Base-by-base conservation (phyloP, 1,140 invertebrate species). In the Drosophila prosaltans region DNA sequence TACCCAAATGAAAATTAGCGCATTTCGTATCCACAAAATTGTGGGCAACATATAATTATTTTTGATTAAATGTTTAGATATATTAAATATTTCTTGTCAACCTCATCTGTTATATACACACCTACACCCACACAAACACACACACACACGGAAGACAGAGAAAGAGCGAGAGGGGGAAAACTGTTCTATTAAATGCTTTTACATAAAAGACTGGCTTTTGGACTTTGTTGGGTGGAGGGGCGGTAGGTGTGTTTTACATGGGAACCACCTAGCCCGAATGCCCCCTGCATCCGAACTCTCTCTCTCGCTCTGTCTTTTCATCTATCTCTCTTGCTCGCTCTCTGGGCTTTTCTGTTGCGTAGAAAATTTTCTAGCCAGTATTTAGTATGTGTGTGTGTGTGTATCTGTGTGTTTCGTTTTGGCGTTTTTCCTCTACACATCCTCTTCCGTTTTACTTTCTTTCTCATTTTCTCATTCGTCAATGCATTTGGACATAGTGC, bases 321-420 rank as follows among this genome's bases (percentile, higher is more conserved):
- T 8, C 36, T 8, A 3, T 39, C 7, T 6, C 36, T 9, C 7
- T 9, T 6, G 2, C 39, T 48, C 45, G 3, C 39, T 11, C 39
- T 11, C 39, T 48, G 8, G 21, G 1, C 8, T 24, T 4, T 51
- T 51, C n/a, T 24, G n/a, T 51, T 32, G 63, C 32, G 45, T 65
- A 57, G 55, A 61, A 76, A 77, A 40, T 61, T 11, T 30, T 48
- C 32, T 26, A 69, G 59, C 40, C 54, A 28, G 41, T 36, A 45
- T 59, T 65, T 36, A 63, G 48, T 63, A 39, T 64, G 54, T 65
- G 32, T 45, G 41, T 30, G 21, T 60, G 24, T 60, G 58, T 36
- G 5, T 40, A n/a, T 41, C 21, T 43, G 9, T 45, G 26, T 63
- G 26, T n/a, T 54, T 26, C 8, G 11, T 11, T 58, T 45, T 4